Base-by-base conservation (phyloP, 92 coral and sea anemone species). In the Phenganax marumi region DNA sequence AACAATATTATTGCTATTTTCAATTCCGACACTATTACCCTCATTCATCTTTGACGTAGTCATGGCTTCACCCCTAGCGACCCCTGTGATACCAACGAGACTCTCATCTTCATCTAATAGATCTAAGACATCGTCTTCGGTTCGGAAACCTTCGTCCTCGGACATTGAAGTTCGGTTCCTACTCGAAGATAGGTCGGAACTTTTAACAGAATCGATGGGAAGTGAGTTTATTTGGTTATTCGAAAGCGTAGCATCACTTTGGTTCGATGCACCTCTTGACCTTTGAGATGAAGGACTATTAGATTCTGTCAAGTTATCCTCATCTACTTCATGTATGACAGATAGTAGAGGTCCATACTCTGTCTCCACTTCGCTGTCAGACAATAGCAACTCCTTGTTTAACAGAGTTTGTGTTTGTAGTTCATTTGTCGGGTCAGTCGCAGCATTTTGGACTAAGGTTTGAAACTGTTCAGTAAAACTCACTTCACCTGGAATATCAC, bases 61-160 rank as follows among this genome's bases (percentile, higher is more conserved):
- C 62, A 54, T 69, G 9, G 50, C 75, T 23, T 63, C 84, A 60
- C 50, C 57, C 66, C 47, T 61, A 9, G 81, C 23, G 58, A 52
- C 81, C 0, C 71, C 86, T 10, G 82, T 86, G 17, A 87, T 53
- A 83, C 77, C 71, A 10, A 33, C 43, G 5, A 33, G 43, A 33
- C 43, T 33, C 5, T 91, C 89, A 18, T 86, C 97, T 7, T 92
- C 99, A 52, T 91, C 97, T 0, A 96, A 81, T 51, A 96, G 84
- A 82, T 96, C 99, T 89, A 96, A 89, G 54, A 96, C 97, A 84
- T 96, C 99, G 84, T 96, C 99, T 10, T 96, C 99, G 77, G 93
- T 96, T 75, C 82, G 86, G 74, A 96, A 96, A 57, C 97, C 91
- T 63, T 91, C 99, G 54, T 97, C 90, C 52, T 89, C 84, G 18